phyloP scores from a whole-genome alignment of 2,797 vertebrate species.

The Oophaga sylvatica region DNA sequence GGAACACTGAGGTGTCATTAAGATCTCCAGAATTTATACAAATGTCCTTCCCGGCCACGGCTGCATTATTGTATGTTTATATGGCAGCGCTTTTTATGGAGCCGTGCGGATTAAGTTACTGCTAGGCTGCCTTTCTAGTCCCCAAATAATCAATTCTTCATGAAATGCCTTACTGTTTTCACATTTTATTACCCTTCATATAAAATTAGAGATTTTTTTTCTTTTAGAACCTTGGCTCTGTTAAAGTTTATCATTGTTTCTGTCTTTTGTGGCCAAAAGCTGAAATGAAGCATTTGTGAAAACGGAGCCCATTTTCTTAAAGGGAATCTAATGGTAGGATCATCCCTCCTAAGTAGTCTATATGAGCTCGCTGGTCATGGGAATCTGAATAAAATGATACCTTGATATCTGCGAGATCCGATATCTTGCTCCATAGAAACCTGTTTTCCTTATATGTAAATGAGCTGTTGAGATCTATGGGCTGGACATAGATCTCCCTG shows the following conservation, averaged over 20 bases:
- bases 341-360: too few relatives aligned
- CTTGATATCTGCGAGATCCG: too few relatives aligned
- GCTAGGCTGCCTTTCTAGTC: background rate
- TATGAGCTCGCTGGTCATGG: too few relatives aligned
- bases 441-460: too few relatives aligned
- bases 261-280: background rate
- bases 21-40: conserved; percentile 33
- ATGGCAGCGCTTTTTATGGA: background rate
- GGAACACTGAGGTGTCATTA: conserved; percentile 22
- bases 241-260: background rate
- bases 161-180: background rate
- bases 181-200: background rate
- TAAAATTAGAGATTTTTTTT: background rate
- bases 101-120: background rate
- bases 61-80: conserved; percentile 31
- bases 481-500: too few relatives aligned
- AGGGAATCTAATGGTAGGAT: too few relatives aligned
- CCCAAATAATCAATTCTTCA: background rate
- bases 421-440: too few relatives aligned
- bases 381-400: too few relatives aligned
- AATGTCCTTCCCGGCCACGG: background rate
- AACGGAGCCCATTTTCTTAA: too few relatives aligned
- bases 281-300: too few relatives aligned
- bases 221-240: background rate
- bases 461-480: too few relatives aligned